Evolutionary conservation across 2,797 vertebrate species (phyloP).

Genomic region (Paratrypauchen microcephalus): DNA sequence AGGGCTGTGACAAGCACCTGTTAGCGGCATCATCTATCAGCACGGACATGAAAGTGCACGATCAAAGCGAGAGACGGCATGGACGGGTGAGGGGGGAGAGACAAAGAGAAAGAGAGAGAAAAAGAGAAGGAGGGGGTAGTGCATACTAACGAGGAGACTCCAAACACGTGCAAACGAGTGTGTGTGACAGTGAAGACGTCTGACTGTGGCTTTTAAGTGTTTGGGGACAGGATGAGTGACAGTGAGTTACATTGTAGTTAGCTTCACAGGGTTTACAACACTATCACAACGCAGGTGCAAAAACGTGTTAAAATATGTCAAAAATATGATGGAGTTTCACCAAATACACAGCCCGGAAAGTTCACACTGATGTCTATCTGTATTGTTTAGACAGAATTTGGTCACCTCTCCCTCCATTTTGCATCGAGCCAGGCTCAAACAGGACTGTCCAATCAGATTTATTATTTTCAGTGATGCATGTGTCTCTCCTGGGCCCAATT

Average conservation of each 20-base stretch:
- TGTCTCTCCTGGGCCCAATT: too few relatives aligned
- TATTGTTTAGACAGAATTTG: too few relatives aligned
- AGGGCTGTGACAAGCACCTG: conserved; percentile 34
- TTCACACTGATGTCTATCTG: too few relatives aligned
- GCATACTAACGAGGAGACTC: conserved; percentile 35
- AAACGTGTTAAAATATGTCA: too few relatives aligned
- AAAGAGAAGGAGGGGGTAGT: neutral
- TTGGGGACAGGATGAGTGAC: conserved; percentile 10
- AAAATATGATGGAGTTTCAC: too few relatives aligned
- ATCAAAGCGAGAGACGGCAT: conserved; percentile 13
- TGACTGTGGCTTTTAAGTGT: conserved; percentile 7
- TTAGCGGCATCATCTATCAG: conserved; percentile 37
- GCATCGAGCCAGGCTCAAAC: too few relatives aligned
- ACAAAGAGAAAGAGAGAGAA: neutral
- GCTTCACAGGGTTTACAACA: conserved; percentile 9
- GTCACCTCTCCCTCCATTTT: too few relatives aligned
- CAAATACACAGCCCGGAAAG: too few relatives aligned
- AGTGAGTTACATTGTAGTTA: too few relatives aligned
- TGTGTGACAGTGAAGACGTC: conserved; percentile 22
- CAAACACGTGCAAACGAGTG: conserved; percentile 25
- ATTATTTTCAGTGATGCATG: too few relatives aligned
- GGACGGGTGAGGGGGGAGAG: conserved; percentile 26
- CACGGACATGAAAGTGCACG: conserved; percentile 31
- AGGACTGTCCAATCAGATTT: too few relatives aligned
- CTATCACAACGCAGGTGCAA: neutral